Percentiles rank a stretch among this genome's conserved stretches.
Conservation (phyloP, 2,113 vertebrate species). For the Scortum barcoo region DNA sequence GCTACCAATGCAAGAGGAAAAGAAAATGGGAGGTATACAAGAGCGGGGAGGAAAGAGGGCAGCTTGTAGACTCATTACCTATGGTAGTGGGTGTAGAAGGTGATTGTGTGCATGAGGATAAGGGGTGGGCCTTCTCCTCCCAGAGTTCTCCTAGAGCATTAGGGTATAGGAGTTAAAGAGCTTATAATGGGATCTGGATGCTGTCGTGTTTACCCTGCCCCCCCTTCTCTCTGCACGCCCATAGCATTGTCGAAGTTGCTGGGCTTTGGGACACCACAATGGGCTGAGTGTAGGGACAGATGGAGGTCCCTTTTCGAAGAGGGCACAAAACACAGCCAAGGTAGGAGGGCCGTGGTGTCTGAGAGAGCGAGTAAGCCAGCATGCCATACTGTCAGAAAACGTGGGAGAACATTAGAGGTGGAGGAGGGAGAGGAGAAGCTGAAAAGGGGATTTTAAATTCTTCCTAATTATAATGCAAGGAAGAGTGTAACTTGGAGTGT, state of each 20-base stretch:
- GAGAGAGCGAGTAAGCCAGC: slow-evolving; percentile 53
- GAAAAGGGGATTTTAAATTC: slow-evolving; percentile 45
- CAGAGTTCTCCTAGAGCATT: slow-evolving; percentile 75
- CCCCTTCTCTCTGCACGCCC: slow-evolving; percentile 82
- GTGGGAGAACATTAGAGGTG: slow-evolving; percentile 58
- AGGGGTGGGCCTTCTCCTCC: slow-evolving; percentile 71
- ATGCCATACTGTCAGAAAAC: slow-evolving; percentile 53
- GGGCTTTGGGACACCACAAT: slow-evolving; percentile 85
- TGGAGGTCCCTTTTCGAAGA: slow-evolving; percentile 84
- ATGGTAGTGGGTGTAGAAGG: slow-evolving; percentile 68
- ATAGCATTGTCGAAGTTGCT: slow-evolving; percentile 85
- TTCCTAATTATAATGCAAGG: slow-evolving; percentile 54
- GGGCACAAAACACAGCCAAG: slow-evolving; percentile 81
- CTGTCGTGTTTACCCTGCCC: slow-evolving; percentile 86
- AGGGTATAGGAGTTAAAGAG: slow-evolving; percentile 88
- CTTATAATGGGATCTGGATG: slow-evolving; percentile 88
- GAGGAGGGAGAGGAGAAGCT: slow-evolving; percentile 43
- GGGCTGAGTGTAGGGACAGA: slow-evolving; percentile 85
- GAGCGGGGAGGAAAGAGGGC: slow-evolving; percentile 25
- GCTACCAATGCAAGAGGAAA: background rate
- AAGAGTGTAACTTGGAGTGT: slow-evolving; percentile 32
- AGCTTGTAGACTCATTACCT: slow-evolving; percentile 71
- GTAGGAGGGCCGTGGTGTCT: slow-evolving; percentile 78
- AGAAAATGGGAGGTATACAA: slow-evolving; percentile 21
- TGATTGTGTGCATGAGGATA: slow-evolving; percentile 75